These are phyloP conservation scores for Saturnia japonica DNA, from an alignment of 2,888 invertebrate species.

Conservation along the genomic window DNA sequence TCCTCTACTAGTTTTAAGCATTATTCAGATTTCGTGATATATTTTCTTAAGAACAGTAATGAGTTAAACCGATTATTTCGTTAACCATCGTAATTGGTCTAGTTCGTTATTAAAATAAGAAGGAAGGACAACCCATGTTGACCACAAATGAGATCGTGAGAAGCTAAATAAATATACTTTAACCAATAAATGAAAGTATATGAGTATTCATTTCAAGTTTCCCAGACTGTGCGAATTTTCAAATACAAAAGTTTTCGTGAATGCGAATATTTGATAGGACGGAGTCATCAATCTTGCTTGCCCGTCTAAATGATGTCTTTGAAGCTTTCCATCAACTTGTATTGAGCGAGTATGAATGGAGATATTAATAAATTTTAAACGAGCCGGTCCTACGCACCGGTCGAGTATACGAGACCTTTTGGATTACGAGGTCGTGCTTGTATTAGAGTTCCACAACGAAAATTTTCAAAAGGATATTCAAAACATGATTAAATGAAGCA, in stretches of 20 bases:
- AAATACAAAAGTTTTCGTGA: conserved; percentile 47
- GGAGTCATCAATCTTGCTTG: conserved; percentile 67
- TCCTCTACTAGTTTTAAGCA: no score
- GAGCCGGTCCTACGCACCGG: conserved; percentile 13
- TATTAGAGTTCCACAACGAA: not conserved
- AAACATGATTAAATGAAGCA: not conserved
- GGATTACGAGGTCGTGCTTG: conserved; percentile 1
- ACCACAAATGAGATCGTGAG: not conserved
- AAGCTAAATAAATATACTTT: not conserved
- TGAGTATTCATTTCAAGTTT: conserved; percentile 27
- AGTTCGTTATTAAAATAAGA: no score
- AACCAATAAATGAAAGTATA: not conserved
- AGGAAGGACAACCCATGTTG: not conserved
- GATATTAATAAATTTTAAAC: conserved; percentile 46
- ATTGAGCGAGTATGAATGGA: conserved; percentile 48
- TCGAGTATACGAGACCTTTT: conserved; percentile 10
- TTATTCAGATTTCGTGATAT: no score
- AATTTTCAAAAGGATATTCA: not conserved
- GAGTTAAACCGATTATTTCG: no score
- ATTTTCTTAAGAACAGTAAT: no score
- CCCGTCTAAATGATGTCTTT: conserved; percentile 56
- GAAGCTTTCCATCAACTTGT: conserved; percentile 49
- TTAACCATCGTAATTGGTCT: no score
- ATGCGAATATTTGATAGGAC: conserved; percentile 50
- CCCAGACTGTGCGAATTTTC: conserved; percentile 51